Conservation (phyloP, 2,113 vertebrate species). For the Aphyosemion australe region DNA sequence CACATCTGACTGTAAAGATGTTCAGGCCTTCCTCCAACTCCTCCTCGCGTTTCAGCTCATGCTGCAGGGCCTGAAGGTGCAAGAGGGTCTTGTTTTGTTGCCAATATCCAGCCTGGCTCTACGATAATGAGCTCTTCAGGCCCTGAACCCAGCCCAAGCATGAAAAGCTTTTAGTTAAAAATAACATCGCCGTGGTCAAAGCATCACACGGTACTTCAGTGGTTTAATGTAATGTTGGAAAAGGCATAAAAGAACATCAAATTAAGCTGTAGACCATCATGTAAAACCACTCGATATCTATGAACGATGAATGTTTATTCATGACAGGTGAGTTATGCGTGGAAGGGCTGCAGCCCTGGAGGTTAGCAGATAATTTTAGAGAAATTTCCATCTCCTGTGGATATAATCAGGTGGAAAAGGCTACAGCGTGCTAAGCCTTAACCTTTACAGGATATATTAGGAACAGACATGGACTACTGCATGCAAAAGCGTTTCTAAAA, state of each 20-base stretch:
- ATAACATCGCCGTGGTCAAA: conserved; percentile 47
- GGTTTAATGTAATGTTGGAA: conserved; percentile 46
- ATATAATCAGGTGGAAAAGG: conserved; percentile 23
- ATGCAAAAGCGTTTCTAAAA: conserved; percentile 9
- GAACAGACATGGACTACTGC: conserved; percentile 22
- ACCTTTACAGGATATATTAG: conserved; percentile 21
- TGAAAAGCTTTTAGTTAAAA: conserved; percentile 55
- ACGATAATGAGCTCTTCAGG: conserved; percentile 63
- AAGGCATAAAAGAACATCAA: conserved; percentile 45
- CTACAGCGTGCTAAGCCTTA: conserved; percentile 19
- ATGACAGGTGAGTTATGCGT: conserved; percentile 56
- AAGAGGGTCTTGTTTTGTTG: conserved; percentile 54
- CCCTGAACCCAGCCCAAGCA: conserved; percentile 44
- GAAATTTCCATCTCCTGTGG: conserved; percentile 42
- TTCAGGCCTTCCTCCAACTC: conserved; percentile 46
- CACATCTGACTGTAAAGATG: conserved; percentile 29
- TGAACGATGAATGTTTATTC: conserved; percentile 54
- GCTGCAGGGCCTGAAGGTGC: conserved; percentile 56
- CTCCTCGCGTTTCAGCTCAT: conserved; percentile 43
- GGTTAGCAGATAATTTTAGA: conserved; percentile 42
- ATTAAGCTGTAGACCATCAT: conserved; percentile 51
- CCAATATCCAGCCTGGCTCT: conserved; percentile 54
- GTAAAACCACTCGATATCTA: conserved; percentile 34
- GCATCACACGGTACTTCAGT: conserved; percentile 21
- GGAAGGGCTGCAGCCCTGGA: conserved; percentile 30